Base-by-base conservation (phyloP, 1,140 invertebrate species). In the Pseudomyrmex concolor region DNA sequence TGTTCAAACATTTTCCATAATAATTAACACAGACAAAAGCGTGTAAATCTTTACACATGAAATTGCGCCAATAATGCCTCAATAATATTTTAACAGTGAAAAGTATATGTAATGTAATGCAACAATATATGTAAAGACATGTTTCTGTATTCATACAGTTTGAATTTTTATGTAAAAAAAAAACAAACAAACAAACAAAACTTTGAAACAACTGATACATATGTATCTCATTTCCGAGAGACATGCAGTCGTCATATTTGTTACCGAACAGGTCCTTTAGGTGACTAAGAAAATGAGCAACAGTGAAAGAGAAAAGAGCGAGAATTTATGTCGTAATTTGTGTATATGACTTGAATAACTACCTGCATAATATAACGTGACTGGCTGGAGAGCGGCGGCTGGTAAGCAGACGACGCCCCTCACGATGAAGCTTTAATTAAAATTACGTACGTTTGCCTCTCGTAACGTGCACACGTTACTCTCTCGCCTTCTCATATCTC, bases 371-470 rank as follows among this genome's bases (percentile, higher is more conserved):
- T 93, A 92, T 91, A 91, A 78, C 78, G 68, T 55, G 55, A 84
- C 34, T 84, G 78, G 80, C 57, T 88, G 71, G 68, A 88, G 84
- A 64, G 63, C 71, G 57, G 77, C 71, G 62, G 80, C 82, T 34
- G 86, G 76, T 80, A 80, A 91, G 90, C 86, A 86, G 89, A 89
- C 89, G 90, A 92, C 89, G 92, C 92, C 88, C 88, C 92, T 86
- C 90, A 89, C 90, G 91, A 86, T 89, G 89, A 85, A 87, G 90
- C 89, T 94, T 93, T 93, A 94, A 94, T 94, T 94, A 94, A 94
- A 94, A 94, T 94, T 94, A 94, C 92, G 90, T 92, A 90, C 90
- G 89, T 92, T 92, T 90, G 87, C 88, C 81, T 87, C 84, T 88
- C 89, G 88, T 91, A 90, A 92, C 90, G 85, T 86, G 87, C 86